Conservation (phyloP, 2,113 vertebrate species). For the Peucedramus taeniatus region DNA sequence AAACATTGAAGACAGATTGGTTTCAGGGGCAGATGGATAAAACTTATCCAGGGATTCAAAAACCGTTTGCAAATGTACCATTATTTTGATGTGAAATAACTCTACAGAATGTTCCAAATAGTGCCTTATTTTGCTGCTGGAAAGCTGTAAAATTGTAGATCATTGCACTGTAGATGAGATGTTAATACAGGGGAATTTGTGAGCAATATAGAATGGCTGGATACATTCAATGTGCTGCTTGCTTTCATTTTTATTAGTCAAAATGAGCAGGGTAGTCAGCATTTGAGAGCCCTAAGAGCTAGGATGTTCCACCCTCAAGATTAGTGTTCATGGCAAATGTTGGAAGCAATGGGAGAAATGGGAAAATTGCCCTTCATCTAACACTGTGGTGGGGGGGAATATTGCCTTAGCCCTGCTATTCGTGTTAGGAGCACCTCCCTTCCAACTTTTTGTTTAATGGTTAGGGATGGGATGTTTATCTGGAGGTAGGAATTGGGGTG, state of each 20-base stretch:
- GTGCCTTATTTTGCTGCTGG: neutral
- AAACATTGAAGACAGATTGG: neutral
- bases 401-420: neutral
- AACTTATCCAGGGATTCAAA: neutral
- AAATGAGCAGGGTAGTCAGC: neutral
- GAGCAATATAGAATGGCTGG: neutral
- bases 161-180: neutral
- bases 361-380: neutral
- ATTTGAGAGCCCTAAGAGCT: neutral
- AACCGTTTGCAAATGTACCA: neutral
- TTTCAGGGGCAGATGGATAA: neutral
- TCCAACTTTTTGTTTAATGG: neutral
- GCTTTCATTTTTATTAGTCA: neutral
- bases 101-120: neutral
- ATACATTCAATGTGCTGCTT: neutral
- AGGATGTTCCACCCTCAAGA: neutral
- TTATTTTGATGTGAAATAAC: constrained; percentile 11
- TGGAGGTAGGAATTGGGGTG: neutral
- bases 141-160: neutral
- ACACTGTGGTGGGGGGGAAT: fast-evolving
- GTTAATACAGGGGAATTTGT: neutral
- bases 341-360: neutral
- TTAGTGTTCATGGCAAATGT: neutral
- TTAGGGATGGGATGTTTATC: fast-evolving
- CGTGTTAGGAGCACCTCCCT: neutral